Evolutionary conservation across 2,888 invertebrate species (phyloP).

Genomic region (Junonia oenone): DNA sequence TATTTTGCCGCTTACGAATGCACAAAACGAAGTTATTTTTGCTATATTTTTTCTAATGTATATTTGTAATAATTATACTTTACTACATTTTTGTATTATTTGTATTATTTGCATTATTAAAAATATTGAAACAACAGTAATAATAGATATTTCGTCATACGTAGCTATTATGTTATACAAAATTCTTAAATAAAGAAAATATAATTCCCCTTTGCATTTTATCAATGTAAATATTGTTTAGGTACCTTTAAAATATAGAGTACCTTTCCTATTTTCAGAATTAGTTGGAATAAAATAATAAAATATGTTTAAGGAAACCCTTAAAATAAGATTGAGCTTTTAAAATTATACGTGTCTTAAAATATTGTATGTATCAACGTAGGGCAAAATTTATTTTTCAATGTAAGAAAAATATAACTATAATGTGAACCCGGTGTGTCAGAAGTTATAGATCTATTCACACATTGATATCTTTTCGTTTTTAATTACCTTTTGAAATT

Average conservation of each 20-base stretch:
- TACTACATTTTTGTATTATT: too few species aligned
- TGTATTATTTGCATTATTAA: too few species aligned
- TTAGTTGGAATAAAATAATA: not conserved
- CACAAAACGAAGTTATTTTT: conserved; percentile 17
- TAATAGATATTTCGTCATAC: too few species aligned
- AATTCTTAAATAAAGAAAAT: too few species aligned
- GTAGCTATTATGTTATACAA: too few species aligned
- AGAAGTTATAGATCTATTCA: conserved; percentile 15
- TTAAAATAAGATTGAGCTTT: conserved; percentile 22
- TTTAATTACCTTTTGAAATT: too few species aligned
- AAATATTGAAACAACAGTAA: too few species aligned
- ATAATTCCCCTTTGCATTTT: too few species aligned
- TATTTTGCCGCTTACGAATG: conserved; percentile 9
- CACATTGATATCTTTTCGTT: conserved; percentile 15
- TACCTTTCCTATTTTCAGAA: conserved; percentile 13
- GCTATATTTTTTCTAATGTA: not conserved
- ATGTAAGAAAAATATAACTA: conserved; percentile 16
- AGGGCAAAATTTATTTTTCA: conserved; percentile 17
- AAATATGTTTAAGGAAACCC: conserved; percentile 2
- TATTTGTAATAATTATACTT: not conserved
- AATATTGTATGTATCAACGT: conserved; percentile 20
- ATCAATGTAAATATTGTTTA: conserved; percentile 1
- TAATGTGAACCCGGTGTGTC: conserved; percentile 7
- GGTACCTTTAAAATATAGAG: too few species aligned
- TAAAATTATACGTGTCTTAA: conserved; percentile 22